These are phyloP conservation scores for Nebria brevicollis DNA, from an alignment of 2,888 invertebrate genomes.

Conservation along the genomic window DNA sequence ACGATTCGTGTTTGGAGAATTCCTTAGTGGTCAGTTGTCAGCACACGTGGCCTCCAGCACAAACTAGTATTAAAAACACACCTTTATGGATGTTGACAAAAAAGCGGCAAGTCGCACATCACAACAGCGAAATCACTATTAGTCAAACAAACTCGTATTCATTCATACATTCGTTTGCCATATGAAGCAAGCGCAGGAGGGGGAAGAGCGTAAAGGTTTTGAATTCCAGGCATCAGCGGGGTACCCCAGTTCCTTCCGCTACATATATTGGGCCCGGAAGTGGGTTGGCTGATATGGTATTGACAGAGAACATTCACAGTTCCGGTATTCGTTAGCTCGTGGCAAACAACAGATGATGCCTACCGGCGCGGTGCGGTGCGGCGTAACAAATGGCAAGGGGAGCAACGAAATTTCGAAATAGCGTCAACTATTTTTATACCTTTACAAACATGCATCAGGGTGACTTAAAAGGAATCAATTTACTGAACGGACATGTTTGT, in stretches of 20 bases:
- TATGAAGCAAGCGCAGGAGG: background rate
- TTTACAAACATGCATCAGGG: slow-evolving; percentile 27
- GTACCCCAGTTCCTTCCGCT: slow-evolving; percentile 52
- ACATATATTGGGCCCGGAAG: slow-evolving; percentile 26
- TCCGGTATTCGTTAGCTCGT: slow-evolving; percentile 39
- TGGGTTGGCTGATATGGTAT: slow-evolving; percentile 35
- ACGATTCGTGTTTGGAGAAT: slow-evolving; percentile 16
- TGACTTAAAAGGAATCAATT: slow-evolving; percentile 14
- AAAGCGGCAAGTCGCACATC: background rate
- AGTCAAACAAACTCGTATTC: slow-evolving; percentile 20
- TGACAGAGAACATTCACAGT: slow-evolving; percentile 41
- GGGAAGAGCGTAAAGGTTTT: background rate
- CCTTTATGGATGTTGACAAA: slow-evolving; percentile 12
- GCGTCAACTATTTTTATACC: slow-evolving; percentile 43
- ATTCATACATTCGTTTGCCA: slow-evolving; percentile 26
- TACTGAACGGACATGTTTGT: background rate
- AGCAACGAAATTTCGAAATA: background rate
- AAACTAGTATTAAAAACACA: background rate
- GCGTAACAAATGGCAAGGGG: slow-evolving; percentile 13
- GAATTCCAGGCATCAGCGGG: slow-evolving; percentile 52
- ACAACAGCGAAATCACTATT: slow-evolving; percentile 11
- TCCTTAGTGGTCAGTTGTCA: slow-evolving; percentile 27
- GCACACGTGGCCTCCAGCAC: background rate
- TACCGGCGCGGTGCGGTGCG: background rate
- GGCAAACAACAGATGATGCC: slow-evolving; percentile 38